A percentile compares a stretch with the other conserved stretches of the same genome.
Evolutionary conservation across 1,140 invertebrate species (phyloP).

Genomic region (Gonioctena quinquepunctata): DNA sequence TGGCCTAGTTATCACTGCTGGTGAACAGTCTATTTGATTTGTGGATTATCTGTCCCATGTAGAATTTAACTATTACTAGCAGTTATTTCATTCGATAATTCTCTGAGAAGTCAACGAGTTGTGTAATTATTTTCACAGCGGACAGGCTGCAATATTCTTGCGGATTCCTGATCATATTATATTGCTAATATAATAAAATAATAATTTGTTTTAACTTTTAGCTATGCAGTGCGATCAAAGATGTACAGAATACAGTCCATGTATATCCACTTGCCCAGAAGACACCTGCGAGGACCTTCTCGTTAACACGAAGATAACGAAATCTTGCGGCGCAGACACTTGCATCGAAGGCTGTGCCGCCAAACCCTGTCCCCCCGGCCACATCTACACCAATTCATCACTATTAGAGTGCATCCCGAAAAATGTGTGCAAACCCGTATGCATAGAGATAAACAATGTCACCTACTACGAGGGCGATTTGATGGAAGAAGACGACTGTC

Average conservation of each 20-base stretch:
- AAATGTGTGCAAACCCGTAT: constrained; percentile 70
- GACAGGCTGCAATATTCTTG: too few relatives aligned
- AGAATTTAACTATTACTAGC: too few relatives aligned
- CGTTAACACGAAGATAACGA: constrained; percentile 62
- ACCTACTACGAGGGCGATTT: constrained; percentile 78
- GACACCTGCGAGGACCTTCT: constrained; percentile 84
- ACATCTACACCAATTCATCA: constrained; percentile 71
- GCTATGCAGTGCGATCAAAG: constrained; percentile 85
- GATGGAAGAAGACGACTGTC: constrained; percentile 74
- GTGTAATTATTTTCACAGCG: too few relatives aligned
- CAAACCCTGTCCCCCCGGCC: constrained; percentile 71
- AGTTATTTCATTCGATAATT: too few relatives aligned
- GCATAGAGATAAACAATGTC: constrained; percentile 67
- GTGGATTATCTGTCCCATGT: too few relatives aligned
- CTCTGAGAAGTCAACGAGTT: too few relatives aligned
- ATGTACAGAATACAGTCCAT: constrained; percentile 78
- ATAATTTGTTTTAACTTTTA: too few relatives aligned
- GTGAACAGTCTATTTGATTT: too few relatives aligned
- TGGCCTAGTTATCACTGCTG: too few relatives aligned
- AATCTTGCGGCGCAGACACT: constrained; percentile 70
- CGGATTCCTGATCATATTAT: too few relatives aligned
- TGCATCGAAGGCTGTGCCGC: constrained; percentile 80
- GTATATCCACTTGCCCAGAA: constrained; percentile 77
- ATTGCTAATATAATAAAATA: too few relatives aligned
- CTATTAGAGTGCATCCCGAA: constrained; percentile 74